phyloP scores from a whole-genome alignment of 1,140 invertebrate genomes.

The Amyelois transitella region DNA sequence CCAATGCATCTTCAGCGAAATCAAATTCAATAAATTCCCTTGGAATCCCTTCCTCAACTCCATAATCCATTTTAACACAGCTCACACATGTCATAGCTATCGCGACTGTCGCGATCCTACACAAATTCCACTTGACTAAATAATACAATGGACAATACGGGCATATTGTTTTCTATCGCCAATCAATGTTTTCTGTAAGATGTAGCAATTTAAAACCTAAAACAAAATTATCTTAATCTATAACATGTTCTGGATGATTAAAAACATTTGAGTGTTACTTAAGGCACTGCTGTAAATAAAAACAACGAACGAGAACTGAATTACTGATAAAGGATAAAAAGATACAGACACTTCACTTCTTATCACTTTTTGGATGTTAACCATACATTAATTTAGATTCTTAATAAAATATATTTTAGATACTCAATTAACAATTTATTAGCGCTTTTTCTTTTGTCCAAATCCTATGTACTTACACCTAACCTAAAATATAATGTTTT shows the following conservation, averaged over 20 bases:
- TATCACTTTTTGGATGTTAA: no score
- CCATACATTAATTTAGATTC: no score
- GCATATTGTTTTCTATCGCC: background rate
- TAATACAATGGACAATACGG: background rate
- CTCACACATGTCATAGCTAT: conserved; percentile 32
- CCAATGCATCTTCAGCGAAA: conserved; percentile 62
- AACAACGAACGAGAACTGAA: background rate
- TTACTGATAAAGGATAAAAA: background rate
- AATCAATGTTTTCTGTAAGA: no score
- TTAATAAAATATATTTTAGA: no score
- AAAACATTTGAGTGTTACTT: background rate
- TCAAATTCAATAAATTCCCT: conserved; percentile 58
- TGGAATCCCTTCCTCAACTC: conserved; percentile 53
- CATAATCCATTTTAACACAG: conserved; percentile 54
- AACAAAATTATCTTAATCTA: background rate
- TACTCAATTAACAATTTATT: no score
- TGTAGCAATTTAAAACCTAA: background rate
- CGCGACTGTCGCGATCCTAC: background rate
- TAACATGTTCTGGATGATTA: background rate
- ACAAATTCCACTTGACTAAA: background rate
- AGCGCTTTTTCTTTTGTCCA: no score
- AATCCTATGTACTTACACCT: no score
- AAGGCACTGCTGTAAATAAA: background rate
- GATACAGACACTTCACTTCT: no score
- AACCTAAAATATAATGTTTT: no score